These are phyloP conservation scores for Cygnus buccinator DNA, from an alignment of 2,113 vertebrate genomes.

Conservation along the genomic window DNA sequence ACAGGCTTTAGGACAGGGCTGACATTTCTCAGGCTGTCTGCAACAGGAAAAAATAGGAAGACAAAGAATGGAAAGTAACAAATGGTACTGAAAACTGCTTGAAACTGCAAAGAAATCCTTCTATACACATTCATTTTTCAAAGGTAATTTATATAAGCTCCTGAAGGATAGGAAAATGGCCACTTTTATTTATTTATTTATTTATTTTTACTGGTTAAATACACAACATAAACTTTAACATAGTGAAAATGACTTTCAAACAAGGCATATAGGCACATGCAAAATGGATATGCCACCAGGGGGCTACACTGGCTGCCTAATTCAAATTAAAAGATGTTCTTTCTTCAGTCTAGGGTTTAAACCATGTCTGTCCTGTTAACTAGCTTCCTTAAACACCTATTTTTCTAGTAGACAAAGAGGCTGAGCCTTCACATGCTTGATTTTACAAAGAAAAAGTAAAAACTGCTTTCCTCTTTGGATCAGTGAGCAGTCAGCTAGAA, in stretches of 20 bases:
- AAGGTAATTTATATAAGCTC: background rate
- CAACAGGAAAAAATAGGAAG: background rate
- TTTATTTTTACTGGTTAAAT: background rate
- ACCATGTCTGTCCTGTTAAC: background rate
- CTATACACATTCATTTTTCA: background rate
- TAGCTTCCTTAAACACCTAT: background rate
- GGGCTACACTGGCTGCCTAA: background rate
- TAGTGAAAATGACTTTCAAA: background rate
- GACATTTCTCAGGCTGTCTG: background rate
- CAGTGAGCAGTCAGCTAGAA: background rate
- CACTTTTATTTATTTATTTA: background rate
- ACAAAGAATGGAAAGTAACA: background rate
- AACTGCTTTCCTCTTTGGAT: background rate
- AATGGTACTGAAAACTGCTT: background rate
- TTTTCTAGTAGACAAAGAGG: background rate
- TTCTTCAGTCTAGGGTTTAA: background rate
- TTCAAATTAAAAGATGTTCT: background rate
- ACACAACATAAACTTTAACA: background rate
- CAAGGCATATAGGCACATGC: background rate
- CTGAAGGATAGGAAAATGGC: background rate
- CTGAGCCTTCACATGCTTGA: background rate
- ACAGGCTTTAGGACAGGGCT: background rate
- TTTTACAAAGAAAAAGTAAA: background rate
- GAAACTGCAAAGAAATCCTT: background rate
- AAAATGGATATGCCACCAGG: background rate